phyloP scores from a whole-genome alignment of 2,888 invertebrate genomes.

The Druceiella hillmani region DNA sequence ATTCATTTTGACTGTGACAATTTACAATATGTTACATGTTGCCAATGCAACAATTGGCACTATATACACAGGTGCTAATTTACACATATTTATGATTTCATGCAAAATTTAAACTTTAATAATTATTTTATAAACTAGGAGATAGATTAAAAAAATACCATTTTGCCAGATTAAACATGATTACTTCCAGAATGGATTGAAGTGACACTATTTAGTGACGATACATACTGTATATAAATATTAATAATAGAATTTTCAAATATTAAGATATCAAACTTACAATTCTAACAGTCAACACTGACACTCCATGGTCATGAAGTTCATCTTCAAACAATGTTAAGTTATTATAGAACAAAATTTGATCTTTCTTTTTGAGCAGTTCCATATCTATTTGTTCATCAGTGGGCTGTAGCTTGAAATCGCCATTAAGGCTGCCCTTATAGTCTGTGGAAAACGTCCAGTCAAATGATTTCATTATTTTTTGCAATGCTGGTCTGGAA shows the following conservation, averaged over 20 bases:
- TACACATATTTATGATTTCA: no score
- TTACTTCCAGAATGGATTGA: no score
- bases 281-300: conserved; percentile 87
- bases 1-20: no score
- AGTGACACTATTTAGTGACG: no score
- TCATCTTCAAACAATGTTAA: conserved; percentile 96
- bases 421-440: conserved; percentile 67
- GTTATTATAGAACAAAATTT: conserved; percentile 92
- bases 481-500: conserved; percentile 66
- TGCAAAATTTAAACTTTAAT: background rate
- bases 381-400: conserved; percentile 80
- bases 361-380: conserved; percentile 80
- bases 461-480: conserved; percentile 85
- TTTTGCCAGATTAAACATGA: no score
- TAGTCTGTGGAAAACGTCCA: conserved; percentile 97
- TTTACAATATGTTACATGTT: no score
- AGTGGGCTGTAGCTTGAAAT: conserved; percentile 56
- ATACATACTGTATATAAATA: no score
- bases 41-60: no score
- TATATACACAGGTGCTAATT: no score
- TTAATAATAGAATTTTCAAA: no score
- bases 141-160: no score
- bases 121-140: no score
- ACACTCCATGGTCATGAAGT: conserved; percentile 94
- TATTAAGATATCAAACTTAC: conserved; percentile 51